Base-by-base conservation (phyloP, 2,797 vertebrate genomes). In the Lacerta viridis region DNA sequence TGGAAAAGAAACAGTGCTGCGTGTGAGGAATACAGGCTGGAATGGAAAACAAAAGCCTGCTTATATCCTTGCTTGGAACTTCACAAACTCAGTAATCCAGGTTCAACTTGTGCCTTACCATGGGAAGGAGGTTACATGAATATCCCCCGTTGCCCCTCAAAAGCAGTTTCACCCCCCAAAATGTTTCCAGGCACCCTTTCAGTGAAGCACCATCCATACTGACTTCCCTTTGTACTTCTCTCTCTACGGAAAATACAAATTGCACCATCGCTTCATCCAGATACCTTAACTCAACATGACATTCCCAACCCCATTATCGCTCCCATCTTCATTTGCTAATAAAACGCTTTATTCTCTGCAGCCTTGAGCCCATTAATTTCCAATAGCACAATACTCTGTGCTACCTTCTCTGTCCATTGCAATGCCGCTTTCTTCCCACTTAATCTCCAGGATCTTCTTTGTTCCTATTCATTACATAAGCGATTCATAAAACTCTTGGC, bases 291-390 rank as follows among this genome's bases (percentile, higher is more conserved):
- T 77, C 36, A 41, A 59, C 15, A 17, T 18, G 36, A 50, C 36
- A 92, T 87, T 84, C 68, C 72, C 36, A 36, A 83, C 17, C 75
- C 68, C 25, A 33, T 23, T 83, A 83, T 91, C 66, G n/a, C 68
- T 93, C 61, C 50, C 23, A 86, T 55, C 76, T 89, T 82, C 81
- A 66, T 88, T 84, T 50, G 90, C 87, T 69, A 74, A 81, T 87
- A 29, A 71, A 83, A 17, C 80, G 46, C 61, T 25, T 61, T 77
- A 41, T 71, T 90, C 89, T 59, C 87, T 80, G 61, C 1, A 72
- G 69, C 92, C 83, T 64, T 83, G 80, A 92, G 76, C 33, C 90
- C 90, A 90, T 92, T 90, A 89, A 61, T 90, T 33, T 69, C 61
- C 20, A 61, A 72, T 83, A 25, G 36, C 25, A 2, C 82, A 61